Evolutionary conservation across 2,797 vertebrate species (phyloP).

Genomic region (Enteromius unitaeniatus): DNA sequence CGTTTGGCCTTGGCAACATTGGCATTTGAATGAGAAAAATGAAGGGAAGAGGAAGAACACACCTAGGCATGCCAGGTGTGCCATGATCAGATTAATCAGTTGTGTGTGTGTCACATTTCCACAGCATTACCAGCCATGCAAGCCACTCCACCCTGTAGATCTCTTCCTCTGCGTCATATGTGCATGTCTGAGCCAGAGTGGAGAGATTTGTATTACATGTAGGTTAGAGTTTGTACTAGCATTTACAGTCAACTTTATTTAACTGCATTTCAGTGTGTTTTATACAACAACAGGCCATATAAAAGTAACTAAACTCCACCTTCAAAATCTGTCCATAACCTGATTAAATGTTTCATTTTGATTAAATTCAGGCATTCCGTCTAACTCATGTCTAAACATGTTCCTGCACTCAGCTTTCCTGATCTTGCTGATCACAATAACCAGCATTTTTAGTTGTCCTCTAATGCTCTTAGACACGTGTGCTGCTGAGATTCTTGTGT

Average conservation of each 20-base stretch:
- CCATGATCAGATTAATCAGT: constrained; percentile 35
- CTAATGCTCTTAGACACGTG: neutral
- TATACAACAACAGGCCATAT: neutral
- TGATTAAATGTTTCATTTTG: neutral
- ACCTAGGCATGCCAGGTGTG: constrained; percentile 48
- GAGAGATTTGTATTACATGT: constrained; percentile 17
- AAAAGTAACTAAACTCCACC: neutral
- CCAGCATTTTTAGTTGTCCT: neutral
- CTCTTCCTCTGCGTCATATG: constrained; percentile 40
- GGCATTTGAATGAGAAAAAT: constrained; percentile 44
- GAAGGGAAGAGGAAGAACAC: constrained; percentile 38
- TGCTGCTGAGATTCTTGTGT: neutral
- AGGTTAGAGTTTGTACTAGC: neutral
- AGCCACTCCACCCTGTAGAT: constrained; percentile 21
- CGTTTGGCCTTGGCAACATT: constrained; percentile 19
- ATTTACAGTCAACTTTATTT: constrained; percentile 23
- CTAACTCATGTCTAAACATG: constrained; percentile 12
- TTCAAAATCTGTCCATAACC: neutral
- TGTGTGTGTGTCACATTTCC: constrained; percentile 10
- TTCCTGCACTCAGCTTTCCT: neutral
- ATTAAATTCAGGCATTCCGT: neutral
- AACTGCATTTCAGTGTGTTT: neutral
- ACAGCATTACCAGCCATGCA: neutral
- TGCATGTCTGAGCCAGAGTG: constrained; percentile 37
- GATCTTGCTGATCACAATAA: constrained; percentile 3